A percentile compares a stretch with the other conserved stretches of the same genome.
Conservation (phyloP, 2,888 invertebrate species). For the Papilio gigon region DNA sequence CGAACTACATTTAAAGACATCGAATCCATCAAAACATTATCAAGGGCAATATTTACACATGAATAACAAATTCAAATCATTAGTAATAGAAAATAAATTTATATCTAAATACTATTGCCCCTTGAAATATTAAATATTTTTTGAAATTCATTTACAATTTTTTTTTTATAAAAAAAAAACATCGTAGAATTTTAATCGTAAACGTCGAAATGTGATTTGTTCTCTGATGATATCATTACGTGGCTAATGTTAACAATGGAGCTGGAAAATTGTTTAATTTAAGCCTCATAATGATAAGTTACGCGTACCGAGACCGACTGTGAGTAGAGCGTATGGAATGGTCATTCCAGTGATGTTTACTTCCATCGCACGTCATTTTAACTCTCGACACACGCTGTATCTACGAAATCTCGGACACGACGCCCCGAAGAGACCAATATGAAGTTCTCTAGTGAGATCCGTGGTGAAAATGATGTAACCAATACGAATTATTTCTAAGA, state of each 20-base stretch:
- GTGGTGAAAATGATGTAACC: constrained; percentile 65
- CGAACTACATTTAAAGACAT: constrained; percentile 32
- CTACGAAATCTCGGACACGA: not conserved
- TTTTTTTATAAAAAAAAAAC: constrained; percentile 26
- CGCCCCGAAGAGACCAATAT: not conserved
- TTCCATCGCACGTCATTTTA: not conserved
- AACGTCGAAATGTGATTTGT: not conserved
- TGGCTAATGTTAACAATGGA: not conserved
- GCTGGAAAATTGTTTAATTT: not conserved
- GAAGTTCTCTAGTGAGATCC: constrained; percentile 60
- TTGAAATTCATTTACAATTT: constrained; percentile 21
- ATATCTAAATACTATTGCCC: constrained; percentile 27
- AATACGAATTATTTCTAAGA: constrained; percentile 60
- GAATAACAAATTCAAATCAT: not conserved
- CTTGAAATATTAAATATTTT: constrained; percentile 37
- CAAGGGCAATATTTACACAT: constrained; percentile 24
- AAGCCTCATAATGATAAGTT: constrained; percentile 4
- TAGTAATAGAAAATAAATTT: not conserved
- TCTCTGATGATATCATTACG: constrained; percentile 16
- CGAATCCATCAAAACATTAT: constrained; percentile 30
- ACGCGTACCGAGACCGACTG: not conserved
- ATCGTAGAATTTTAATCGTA: no score
- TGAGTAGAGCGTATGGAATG: not conserved
- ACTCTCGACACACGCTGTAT: not conserved
- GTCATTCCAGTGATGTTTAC: not conserved